Conservation (phyloP, 2,888 invertebrate genomes). For the Melanchra persicariae region DNA sequence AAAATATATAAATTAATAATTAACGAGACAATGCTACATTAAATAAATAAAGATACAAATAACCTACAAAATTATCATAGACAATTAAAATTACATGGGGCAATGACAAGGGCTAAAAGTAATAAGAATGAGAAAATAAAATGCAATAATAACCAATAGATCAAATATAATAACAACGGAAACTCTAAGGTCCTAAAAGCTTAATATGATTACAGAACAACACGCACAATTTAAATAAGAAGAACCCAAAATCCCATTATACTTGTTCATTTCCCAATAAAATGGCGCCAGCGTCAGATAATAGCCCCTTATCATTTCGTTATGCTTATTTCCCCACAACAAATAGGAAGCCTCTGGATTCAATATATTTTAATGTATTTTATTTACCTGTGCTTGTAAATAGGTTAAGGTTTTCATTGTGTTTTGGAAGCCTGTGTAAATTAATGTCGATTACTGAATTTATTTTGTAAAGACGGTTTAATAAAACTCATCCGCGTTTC, state of each 20-base stretch:
- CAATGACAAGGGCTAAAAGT: too few relatives aligned
- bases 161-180: not conserved
- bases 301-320: conserved; percentile 53
- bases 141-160: too few relatives aligned
- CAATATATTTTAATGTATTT: conserved; percentile 22
- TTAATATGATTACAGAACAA: conserved; percentile 30
- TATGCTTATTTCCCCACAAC: conserved; percentile 44
- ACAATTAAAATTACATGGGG: too few relatives aligned
- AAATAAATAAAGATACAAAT: too few relatives aligned
- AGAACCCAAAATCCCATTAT: conserved; percentile 49
- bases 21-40: too few relatives aligned
- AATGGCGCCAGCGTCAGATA: conserved; percentile 55
- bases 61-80: too few relatives aligned
- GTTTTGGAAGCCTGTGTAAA: conserved; percentile 5
- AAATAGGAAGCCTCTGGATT: conserved; percentile 31
- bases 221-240: conserved; percentile 33
- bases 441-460: not conserved
- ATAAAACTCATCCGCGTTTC: too few relatives aligned
- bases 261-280: conserved; percentile 63
- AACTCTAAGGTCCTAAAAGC: not conserved
- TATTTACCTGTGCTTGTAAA: conserved; percentile 18
- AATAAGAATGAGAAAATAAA: not conserved
- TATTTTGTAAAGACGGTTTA: not conserved
- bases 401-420: conserved; percentile 5
- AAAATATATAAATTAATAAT: too few relatives aligned